These are phyloP conservation scores for Burhinus oedicnemus DNA, from an alignment of 2,113 vertebrate species.

Conservation along the genomic window DNA sequence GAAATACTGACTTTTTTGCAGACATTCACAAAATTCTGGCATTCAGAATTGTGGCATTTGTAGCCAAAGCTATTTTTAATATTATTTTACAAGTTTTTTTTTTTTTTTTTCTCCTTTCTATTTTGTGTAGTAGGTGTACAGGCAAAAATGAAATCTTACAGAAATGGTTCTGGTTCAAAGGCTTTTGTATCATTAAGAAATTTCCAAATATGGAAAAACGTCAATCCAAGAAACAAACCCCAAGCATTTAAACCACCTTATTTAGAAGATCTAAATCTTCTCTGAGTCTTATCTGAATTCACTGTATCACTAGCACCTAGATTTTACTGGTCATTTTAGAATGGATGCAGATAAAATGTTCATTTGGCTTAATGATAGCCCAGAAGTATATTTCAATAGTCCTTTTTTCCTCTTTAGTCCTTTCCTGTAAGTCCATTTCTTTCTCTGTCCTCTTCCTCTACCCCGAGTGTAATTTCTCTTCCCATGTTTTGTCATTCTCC, in stretches of 20 bases:
- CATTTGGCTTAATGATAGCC: background rate
- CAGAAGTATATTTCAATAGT: background rate
- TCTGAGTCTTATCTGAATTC: background rate
- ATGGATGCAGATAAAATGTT: background rate
- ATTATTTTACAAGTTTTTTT: background rate
- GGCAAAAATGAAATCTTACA: background rate
- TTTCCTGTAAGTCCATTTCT: background rate
- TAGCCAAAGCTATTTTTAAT: background rate
- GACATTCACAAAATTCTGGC: background rate
- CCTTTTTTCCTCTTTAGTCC: accelerated
- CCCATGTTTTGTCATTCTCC: background rate
- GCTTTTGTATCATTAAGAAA: background rate
- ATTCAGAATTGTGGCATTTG: background rate
- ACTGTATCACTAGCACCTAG: background rate
- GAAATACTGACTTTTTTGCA: background rate
- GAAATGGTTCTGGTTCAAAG: background rate
- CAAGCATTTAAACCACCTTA: background rate
- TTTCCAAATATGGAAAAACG: background rate
- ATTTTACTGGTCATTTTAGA: background rate
- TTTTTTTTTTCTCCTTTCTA: accelerated
- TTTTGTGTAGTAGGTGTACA: background rate
- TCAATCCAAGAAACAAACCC: background rate
- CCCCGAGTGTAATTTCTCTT: background rate
- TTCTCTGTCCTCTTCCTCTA: background rate
- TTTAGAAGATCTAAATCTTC: background rate